phyloP scores from a whole-genome alignment of 2,888 invertebrate species.

The Pterostichus madidus region DNA sequence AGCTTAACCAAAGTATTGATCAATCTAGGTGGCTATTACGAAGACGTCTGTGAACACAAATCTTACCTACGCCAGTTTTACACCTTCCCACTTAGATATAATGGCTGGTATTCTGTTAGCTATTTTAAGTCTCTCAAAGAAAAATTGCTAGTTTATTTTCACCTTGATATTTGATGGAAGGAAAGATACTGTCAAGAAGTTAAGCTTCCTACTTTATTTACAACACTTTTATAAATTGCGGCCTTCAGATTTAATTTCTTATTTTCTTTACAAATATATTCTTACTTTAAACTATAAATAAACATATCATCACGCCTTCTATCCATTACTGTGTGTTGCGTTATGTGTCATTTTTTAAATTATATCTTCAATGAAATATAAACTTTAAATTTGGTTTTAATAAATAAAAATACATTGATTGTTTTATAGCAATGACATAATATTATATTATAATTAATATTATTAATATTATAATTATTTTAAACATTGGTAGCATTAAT shows the following conservation, averaged over 20 bases:
- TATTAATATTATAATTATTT: too few relatives aligned
- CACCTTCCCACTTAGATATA: slow-evolving; percentile 16
- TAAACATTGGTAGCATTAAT: too few relatives aligned
- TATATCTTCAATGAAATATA: too few relatives aligned
- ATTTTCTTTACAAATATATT: not conserved
- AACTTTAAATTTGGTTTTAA: too few relatives aligned
- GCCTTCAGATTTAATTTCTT: not conserved
- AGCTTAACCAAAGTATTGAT: slow-evolving; percentile 43
- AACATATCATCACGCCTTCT: too few relatives aligned
- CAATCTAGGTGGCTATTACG: slow-evolving; percentile 45
- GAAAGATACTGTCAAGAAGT: slow-evolving; percentile 21
- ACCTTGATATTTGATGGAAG: slow-evolving; percentile 13
- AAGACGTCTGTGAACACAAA: slow-evolving; percentile 31
- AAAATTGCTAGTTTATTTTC: slow-evolving; percentile 25
- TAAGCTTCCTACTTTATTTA: slow-evolving; percentile 6
- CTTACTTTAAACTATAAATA: too few relatives aligned
- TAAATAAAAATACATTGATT: too few relatives aligned
- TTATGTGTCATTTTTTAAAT: too few relatives aligned
- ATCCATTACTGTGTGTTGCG: too few relatives aligned
- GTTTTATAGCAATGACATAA: too few relatives aligned
- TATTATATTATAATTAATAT: too few relatives aligned
- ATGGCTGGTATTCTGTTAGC: slow-evolving; percentile 3
- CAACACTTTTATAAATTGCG: not conserved
- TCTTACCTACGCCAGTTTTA: slow-evolving; percentile 26
- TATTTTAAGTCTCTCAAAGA: slow-evolving; percentile 35